A percentile compares a stretch with the other conserved stretches of the same genome.
phyloP scores from a whole-genome alignment of 2,797 vertebrate genomes.

The Danio jaintianensis region DNA sequence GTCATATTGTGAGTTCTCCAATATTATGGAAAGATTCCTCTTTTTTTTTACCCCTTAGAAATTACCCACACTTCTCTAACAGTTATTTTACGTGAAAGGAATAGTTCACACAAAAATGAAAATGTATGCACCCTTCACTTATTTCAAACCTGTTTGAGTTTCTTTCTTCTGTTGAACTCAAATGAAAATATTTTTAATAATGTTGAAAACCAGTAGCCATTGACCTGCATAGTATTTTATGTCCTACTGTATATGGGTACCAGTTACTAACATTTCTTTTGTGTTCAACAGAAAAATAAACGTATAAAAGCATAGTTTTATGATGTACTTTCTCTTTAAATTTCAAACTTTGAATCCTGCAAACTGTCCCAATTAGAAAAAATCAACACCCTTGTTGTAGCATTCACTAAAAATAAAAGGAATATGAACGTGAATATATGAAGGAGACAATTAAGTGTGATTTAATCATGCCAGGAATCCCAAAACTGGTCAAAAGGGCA shows the following conservation, averaged over 20 bases:
- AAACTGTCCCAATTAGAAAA: background rate
- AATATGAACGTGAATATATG: background rate
- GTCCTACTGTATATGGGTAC: no score
- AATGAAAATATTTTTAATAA: no score
- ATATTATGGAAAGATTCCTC: slow-evolving; percentile 25
- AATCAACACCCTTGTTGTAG: background rate
- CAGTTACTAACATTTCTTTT: no score
- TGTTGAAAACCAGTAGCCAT: no score
- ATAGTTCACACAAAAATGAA: no score
- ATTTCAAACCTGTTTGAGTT: no score
- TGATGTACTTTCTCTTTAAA: background rate
- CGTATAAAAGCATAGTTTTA: no score
- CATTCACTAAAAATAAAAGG: background rate
- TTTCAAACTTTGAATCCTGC: background rate
- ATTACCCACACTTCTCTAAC: slow-evolving; percentile 31
- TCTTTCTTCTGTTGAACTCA: no score
- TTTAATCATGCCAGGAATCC: background rate
- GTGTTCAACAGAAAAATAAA: no score
- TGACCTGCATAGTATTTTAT: no score
- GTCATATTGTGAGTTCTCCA: slow-evolving; percentile 62
- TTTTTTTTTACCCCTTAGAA: background rate
- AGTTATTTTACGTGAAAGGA: background rate
- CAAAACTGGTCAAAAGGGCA: background rate
- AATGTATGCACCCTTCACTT: no score
- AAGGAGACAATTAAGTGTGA: background rate